A percentile compares a stretch with the other conserved stretches of the same genome.
Conservation (phyloP, 2,797 vertebrate species). For the Characodon lateralis region DNA sequence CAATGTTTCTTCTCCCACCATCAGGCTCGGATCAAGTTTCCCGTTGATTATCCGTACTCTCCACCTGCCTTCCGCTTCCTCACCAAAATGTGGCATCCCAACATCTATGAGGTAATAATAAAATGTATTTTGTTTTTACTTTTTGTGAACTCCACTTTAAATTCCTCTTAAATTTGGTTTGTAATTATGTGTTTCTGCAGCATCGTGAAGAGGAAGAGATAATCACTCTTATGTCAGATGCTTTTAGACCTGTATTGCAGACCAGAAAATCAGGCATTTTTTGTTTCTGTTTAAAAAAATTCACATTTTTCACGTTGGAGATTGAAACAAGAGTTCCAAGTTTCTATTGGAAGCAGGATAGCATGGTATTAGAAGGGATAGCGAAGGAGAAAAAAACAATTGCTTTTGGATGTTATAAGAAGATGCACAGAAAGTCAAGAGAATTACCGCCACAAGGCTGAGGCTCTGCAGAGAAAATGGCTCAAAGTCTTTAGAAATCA, state of each 20-base stretch:
- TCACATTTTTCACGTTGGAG: not conserved
- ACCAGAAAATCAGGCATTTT: not conserved
- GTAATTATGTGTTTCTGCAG: not conserved
- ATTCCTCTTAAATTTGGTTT: not conserved
- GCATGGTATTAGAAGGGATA: not conserved
- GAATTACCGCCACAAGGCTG: not conserved
- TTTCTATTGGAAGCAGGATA: not conserved
- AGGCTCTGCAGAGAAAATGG: not conserved
- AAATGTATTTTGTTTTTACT: not conserved
- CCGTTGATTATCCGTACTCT: conserved; percentile 92
- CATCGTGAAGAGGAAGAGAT: not conserved
- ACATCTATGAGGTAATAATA: conserved; percentile 90
- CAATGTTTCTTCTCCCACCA: conserved; percentile 33
- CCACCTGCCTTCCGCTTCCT: conserved; percentile 92
- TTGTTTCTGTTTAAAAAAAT: not conserved
- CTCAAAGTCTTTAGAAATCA: not conserved
- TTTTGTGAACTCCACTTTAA: not conserved
- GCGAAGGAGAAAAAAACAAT: not conserved
- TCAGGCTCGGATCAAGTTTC: conserved; percentile 91
- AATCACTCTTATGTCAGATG: not conserved
- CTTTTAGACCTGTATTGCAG: not conserved
- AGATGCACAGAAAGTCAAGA: not conserved
- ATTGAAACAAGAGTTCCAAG: not conserved
- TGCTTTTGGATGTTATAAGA: not conserved
- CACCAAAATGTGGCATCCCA: conserved; percentile 97